A percentile compares a stretch with the other conserved stretches of the same genome.
Evolutionary conservation across 2,888 invertebrate genomes (phyloP).

Genomic region (Ectemnius continuus): DNA sequence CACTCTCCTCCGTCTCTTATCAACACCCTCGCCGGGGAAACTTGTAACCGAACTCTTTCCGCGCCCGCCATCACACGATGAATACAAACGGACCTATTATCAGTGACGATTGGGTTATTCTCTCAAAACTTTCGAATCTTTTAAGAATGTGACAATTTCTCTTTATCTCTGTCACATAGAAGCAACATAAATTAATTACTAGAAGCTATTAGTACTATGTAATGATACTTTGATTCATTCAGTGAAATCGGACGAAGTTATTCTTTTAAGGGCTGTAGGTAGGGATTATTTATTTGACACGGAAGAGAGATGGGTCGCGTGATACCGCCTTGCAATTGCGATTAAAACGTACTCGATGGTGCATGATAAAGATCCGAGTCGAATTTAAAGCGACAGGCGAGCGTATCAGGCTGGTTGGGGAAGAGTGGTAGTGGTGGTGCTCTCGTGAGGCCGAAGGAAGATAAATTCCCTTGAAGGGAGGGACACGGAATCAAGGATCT

Average conservation of each 20-base stretch:
- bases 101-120: background rate
- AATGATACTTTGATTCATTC: too few relatives aligned
- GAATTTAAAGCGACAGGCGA: constrained; percentile 54
- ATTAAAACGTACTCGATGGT: constrained; percentile 44
- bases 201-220: too few relatives aligned
- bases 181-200: too few relatives aligned
- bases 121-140: background rate
- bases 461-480: constrained; percentile 57
- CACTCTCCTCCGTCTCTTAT: constrained; percentile 36
- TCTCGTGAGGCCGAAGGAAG: constrained; percentile 53
- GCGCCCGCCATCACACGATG: constrained; percentile 63
- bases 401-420: constrained; percentile 2
- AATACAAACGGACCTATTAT: constrained; percentile 70
- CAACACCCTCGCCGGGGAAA: constrained; percentile 29
- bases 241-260: too few relatives aligned
- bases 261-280: too few relatives aligned
- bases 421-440: too few relatives aligned
- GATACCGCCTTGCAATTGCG: constrained; percentile 18
- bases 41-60: constrained; percentile 43
- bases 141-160: too few relatives aligned
- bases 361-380: constrained; percentile 51
- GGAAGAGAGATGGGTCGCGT: background rate
- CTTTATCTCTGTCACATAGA: too few relatives aligned
- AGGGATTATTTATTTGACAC: background rate
- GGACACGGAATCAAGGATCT: constrained; percentile 61